Evolutionary conservation across 2,888 invertebrate genomes (phyloP), one percentile per base, ranked within the genome.

Genomic region (Patella pellucida): DNA sequence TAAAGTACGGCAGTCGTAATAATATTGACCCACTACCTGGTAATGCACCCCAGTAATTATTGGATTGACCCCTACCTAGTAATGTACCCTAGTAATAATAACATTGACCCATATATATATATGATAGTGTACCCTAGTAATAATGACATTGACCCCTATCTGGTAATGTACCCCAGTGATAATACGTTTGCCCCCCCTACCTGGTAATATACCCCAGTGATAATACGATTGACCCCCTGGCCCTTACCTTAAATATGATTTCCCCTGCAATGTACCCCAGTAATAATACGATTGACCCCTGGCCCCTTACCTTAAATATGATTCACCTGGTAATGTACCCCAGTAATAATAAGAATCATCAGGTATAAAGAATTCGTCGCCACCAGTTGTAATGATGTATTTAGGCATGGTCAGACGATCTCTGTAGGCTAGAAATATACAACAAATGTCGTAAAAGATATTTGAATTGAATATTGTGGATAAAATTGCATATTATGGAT

Each of bases 311-410:
- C 78, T 74, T 50, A 79, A 56, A 56, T 77, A 80, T 15, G 67
- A 78, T 16, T 73, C 71, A 12, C 80, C 80, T n/a, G 23, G 56
- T 41, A 82, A 69, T 19, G 76, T 62, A 27, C 74, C 19, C 62
- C 74, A 77, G 76, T 80, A 83, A 70, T 79, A 79, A 68, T 80
- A 75, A 31, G 79, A 75, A 69, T 83, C 80, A 72, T 82, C 83
- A 0, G 83, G 83, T 19, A 82, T 68, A 74, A 83, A 84, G 71
- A 81, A 81, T 73, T 84, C 83, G 69, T 84, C 84, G 0, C 84
- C 84, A 11, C 77, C 76, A 9, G 80, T 79, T 15, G 75, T 75
- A 23, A 84, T 75, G 41, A 81, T 77, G 50, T 81, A 74, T 75
- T 83, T 83, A 11, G 78, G 83, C 76, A 81, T 80, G 5, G 76